Base-by-base conservation (phyloP, 2,888 invertebrate genomes). In the Crepidodera aurea region DNA sequence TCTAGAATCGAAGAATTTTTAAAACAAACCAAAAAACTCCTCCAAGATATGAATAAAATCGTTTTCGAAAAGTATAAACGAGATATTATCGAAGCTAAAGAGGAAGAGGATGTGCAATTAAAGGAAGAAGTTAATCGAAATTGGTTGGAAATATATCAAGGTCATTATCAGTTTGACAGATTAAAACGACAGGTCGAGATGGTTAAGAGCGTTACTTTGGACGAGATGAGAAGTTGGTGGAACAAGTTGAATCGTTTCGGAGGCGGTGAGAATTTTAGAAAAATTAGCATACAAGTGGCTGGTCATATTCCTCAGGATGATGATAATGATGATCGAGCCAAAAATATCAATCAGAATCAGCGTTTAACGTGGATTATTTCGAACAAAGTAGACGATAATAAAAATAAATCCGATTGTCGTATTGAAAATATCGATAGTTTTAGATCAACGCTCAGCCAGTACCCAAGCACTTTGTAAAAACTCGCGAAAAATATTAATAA, bases 81-180 rank as follows among this genome's bases (percentile, higher is more conserved):
- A 29, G 87, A 93, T 27, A 82, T 93, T 54, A 87, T 90, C 18
- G 91, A 91, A 76, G 82, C 89, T 51, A 94, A 94, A 74, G 85
- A 88, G 72, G 87, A 89, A 67, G 87, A 86, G 0, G 94, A 95
- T 78, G 86, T 90, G 54, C 88, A 91, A 62, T 82, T 96, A 46
- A 86, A 86, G 67, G 91, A 93, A 70, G 95, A 95, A 81, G 85
- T 88, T 0, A 71, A 82, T 27, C 85, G 92, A 67, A 90, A 94
- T 78, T 95, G 94, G 94, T 80, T 81, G 0, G 95, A 96, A 81
- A 93, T 96, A 1, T 79, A 84, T 0, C 84, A 83, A 56, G 84
- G 85, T 51, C 88, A 91, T 54, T 94, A 92, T 74, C 79, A 90
- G 69, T 96, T 94, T 80, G 90, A 94, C 77, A 85, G 92, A 62